A percentile compares a stretch with the other conserved stretches of the same genome.
Conservation (phyloP, 2,888 invertebrate species). For the Pyralis farinalis region DNA sequence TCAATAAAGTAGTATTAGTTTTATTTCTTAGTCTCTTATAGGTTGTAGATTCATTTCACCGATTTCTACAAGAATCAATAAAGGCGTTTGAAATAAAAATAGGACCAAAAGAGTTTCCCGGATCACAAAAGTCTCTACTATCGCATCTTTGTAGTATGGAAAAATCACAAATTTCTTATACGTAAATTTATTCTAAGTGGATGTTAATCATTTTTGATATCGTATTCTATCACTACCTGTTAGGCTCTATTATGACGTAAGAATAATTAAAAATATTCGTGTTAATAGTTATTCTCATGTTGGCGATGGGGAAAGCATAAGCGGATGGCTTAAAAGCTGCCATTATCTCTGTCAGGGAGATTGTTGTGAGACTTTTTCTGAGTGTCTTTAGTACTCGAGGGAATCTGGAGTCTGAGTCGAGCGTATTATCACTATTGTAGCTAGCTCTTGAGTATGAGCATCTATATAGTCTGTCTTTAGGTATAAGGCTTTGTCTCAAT, state of each 20-base stretch:
- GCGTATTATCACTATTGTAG: conserved; percentile 5
- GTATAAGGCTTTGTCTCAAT: conserved; percentile 66
- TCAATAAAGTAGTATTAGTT: conserved; percentile 34
- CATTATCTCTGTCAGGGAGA: not conserved
- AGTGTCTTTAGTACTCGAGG: not conserved
- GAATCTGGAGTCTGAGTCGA: not conserved
- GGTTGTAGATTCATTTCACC: conserved; percentile 25
- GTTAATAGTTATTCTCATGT: no score
- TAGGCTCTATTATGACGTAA: conserved; percentile 24
- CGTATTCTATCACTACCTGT: conserved; percentile 32
- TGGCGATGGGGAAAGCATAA: no score
- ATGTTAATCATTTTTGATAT: conserved; percentile 41
- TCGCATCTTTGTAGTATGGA: conserved; percentile 25
- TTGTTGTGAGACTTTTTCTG: not conserved
- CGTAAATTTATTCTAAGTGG: conserved; percentile 47
- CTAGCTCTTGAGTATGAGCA: conserved; percentile 20
- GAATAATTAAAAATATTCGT: no score
- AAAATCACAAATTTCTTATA: conserved; percentile 45
- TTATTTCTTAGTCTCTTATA: conserved; percentile 26
- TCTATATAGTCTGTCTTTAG: conserved; percentile 46
- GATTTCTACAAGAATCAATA: conserved; percentile 19
- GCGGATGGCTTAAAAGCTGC: no score
- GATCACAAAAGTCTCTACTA: conserved; percentile 26
- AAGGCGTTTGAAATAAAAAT: conserved; percentile 29
- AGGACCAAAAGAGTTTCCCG: conserved; percentile 40